These are phyloP conservation scores for Rhynchonycteris naso DNA, from an alignment of 2,797 vertebrate species.

Conservation along the genomic window DNA sequence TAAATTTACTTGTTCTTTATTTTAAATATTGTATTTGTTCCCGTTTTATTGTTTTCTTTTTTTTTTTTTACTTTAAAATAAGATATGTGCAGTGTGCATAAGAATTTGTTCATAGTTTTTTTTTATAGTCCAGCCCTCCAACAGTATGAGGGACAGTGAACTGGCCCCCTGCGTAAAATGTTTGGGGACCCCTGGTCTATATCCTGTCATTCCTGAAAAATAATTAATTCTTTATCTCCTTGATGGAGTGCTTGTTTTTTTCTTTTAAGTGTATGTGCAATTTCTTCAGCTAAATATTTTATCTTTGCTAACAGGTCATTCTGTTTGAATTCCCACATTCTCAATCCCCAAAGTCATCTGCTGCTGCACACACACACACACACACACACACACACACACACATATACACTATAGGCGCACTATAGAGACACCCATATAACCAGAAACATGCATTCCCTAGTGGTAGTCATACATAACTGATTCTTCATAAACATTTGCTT, in stretches of 20 bases:
- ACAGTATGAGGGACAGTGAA: too few species aligned
- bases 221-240: background rate
- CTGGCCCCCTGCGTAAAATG: too few species aligned
- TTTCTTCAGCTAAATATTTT: slow-evolving; percentile 26
- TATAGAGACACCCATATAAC: background rate
- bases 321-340: background rate
- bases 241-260: background rate
- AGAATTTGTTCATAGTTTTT: too few species aligned
- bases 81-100: too few species aligned
- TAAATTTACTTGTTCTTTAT: too few species aligned
- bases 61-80: too few species aligned
- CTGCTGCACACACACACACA: background rate
- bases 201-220: background rate
- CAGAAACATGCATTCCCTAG: background rate
- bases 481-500: background rate
- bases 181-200: too few species aligned
- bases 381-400: background rate
- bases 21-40: too few species aligned
- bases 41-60: too few species aligned
- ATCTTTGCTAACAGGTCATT: background rate
- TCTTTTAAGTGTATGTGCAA: background rate
- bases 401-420: background rate
- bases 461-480: background rate
- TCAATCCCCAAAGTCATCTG: background rate
- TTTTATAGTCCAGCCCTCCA: too few species aligned